Evolutionary conservation across 2,888 invertebrate species (phyloP).

Genomic region (Drosophila peninsularis): DNA sequence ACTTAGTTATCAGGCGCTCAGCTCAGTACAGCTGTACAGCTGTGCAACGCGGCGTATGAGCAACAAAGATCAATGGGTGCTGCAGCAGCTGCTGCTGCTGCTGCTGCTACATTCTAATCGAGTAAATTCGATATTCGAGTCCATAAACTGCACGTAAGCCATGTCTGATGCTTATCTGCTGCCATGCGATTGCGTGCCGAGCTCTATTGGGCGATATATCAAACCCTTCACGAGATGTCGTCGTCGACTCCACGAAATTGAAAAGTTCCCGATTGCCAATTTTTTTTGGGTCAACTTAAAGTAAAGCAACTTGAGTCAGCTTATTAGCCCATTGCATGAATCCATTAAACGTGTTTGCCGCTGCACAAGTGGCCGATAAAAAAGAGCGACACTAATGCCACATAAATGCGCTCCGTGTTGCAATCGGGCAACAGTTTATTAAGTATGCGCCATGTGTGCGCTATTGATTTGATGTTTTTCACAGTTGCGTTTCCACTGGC

Average conservation of each 20-base stretch:
- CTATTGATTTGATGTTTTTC: slow-evolving; percentile 42
- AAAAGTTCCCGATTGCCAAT: slow-evolving; percentile 41
- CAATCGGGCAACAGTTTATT: slow-evolving; percentile 58
- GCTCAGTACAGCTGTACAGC: neutral
- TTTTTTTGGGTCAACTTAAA: slow-evolving; percentile 52
- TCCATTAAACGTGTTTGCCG: slow-evolving; percentile 37
- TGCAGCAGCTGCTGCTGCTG: slow-evolving; percentile 31
- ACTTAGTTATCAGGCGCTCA: slow-evolving; percentile 49
- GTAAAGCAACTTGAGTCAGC: slow-evolving; percentile 39
- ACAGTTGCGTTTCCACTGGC: slow-evolving; percentile 38
- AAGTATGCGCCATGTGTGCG: slow-evolving; percentile 66
- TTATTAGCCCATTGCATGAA: slow-evolving; percentile 34
- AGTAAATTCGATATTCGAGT: slow-evolving; percentile 33
- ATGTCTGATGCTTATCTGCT: slow-evolving; percentile 60
- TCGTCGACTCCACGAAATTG: slow-evolving; percentile 44
- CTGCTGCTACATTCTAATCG: slow-evolving; percentile 56
- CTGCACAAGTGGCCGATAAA: slow-evolving; percentile 54
- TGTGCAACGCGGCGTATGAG: slow-evolving; percentile 27
- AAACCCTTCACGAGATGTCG: slow-evolving; percentile 58
- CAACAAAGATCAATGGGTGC: slow-evolving; percentile 33
- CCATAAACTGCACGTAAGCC: slow-evolving; percentile 69
- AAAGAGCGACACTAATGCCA: slow-evolving; percentile 63
- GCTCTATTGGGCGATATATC: slow-evolving; percentile 51
- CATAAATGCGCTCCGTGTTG: slow-evolving; percentile 67
- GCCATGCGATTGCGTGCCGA: slow-evolving; percentile 50